Percentiles rank a stretch among this genome's conserved stretches.
Evolutionary conservation across 2,797 vertebrate species (phyloP).

Genomic region (Gobionotothen gibberifrons): DNA sequence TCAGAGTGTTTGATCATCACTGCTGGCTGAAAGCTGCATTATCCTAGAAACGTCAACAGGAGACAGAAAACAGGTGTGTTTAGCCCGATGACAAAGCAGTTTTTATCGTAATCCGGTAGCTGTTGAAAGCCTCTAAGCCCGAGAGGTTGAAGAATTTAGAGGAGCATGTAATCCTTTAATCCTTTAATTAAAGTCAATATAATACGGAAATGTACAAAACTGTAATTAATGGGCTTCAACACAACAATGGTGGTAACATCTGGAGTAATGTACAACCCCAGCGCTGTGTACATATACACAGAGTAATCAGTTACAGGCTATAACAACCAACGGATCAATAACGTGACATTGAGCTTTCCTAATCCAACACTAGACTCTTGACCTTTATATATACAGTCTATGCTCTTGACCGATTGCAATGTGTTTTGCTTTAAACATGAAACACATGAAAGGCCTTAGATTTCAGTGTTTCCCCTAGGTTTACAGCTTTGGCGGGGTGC

Average conservation of each 20-base stretch:
- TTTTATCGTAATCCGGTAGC: constrained; percentile 48
- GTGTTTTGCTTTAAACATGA: constrained; percentile 16
- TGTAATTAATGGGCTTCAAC: constrained; percentile 40
- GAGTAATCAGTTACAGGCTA: constrained; percentile 15
- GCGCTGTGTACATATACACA: constrained; percentile 10
- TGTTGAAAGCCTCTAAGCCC: constrained; percentile 48
- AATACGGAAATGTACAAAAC: constrained; percentile 55
- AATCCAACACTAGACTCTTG: constrained; percentile 12
- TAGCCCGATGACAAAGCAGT: constrained; percentile 54
- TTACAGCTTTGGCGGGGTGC: no score
- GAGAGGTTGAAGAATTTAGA: constrained; percentile 61
- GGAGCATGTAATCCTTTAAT: constrained; percentile 74
- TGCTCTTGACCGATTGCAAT: background rate
- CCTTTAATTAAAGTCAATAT: constrained; percentile 76
- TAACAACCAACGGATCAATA: constrained; percentile 29
- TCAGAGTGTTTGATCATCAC: constrained; percentile 37
- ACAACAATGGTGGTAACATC: constrained; percentile 17
- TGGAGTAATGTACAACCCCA: background rate
- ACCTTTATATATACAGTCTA: no score
- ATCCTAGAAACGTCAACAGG: constrained; percentile 56
- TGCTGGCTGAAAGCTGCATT: constrained; percentile 33
- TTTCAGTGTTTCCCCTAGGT: no score
- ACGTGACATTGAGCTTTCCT: constrained; percentile 10
- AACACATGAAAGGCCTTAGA: constrained; percentile 35
- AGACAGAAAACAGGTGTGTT: constrained; percentile 35